A percentile compares a stretch with the other conserved stretches of the same genome.
These are phyloP conservation scores for Drosophila aldrichi DNA, from an alignment of 2,888 invertebrate species.

Conservation along the genomic window DNA sequence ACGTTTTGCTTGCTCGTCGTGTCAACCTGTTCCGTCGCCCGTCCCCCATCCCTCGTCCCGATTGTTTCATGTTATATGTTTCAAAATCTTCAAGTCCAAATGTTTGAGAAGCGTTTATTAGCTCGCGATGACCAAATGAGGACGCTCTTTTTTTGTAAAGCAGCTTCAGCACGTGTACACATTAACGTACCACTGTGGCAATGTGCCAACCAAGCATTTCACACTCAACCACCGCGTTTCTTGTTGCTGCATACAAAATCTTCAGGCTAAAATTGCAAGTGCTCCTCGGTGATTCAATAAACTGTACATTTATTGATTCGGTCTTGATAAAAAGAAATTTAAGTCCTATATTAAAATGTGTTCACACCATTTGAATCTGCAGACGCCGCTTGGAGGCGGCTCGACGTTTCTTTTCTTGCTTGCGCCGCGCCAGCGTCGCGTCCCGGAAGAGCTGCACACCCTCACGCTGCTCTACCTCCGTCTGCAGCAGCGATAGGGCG, in stretches of 20 bases:
- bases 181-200: too few species aligned
- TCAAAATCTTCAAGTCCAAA: conserved; percentile 64
- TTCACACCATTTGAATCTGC: conserved; percentile 75
- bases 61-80: conserved; percentile 38
- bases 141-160: background rate
- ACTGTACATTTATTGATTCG: conserved; percentile 31
- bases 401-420: conserved; percentile 87
- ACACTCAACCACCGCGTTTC: background rate
- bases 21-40: background rate
- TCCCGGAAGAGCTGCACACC: conserved; percentile 92
- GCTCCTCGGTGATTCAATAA: conserved; percentile 19
- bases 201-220: background rate
- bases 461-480: conserved; percentile 90
- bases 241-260: background rate
- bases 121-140: conserved; percentile 2
- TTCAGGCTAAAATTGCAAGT: conserved; percentile 37
- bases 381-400: conserved; percentile 75
- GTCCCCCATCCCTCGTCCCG: conserved; percentile 1
- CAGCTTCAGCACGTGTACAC: background rate
- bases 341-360: conserved; percentile 22
- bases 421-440: conserved; percentile 88
- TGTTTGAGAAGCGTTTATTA: conserved; percentile 1
- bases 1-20: conserved; percentile 49
- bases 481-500: conserved; percentile 91
- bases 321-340: conserved; percentile 27